Base-by-base conservation (phyloP, 2,797 vertebrate species). In the Neomorphus geoffroyi region DNA sequence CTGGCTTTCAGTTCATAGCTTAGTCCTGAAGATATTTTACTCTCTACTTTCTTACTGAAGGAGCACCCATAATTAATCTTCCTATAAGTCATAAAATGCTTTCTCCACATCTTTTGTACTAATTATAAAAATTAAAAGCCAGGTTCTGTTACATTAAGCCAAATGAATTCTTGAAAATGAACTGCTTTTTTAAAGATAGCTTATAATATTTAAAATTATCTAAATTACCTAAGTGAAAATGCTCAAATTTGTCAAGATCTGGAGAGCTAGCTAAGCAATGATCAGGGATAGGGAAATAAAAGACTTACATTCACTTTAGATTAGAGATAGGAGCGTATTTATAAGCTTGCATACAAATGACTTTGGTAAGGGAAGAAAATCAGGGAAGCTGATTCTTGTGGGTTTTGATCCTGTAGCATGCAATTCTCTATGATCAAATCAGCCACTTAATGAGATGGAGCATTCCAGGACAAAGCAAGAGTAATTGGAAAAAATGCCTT, bases 401-500 rank as follows among this genome's bases (percentile, higher is more conserved):
- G 46, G 39, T 75, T 96, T 92, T 93, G 75, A 86, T 96, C 89
- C 65, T 24, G 16, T 11, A 88, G 61, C 39, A 60, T 86, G 69
- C 50, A 94, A 56, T 80, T 77, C 51, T 69, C 65, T 86, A 54
- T 66, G 65, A 92, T 86, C 37, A 1, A 54, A 86, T 80, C 86
- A 92, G 81, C 18, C 58, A 13, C 65, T 90, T 86, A 84, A 88
- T 83, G 85, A 95, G 81, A 72, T 0, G 7, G 37, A 91, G 32
- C 50, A 75, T 88, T 92, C 30, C 80, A 86, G 58, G 65, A 81
- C 79, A 83, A 91, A 92, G 57, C 1, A 2, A 85, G 54, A 48
- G 18, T 83, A 96, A 92, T 28, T 81, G 69, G 69, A 91, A 92
- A 90, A 88, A 93, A 83, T 72, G 51, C 79, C 72, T 87, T 85